phyloP scores from a whole-genome alignment of 2,888 invertebrate species.

The Ennomos erosarius region DNA sequence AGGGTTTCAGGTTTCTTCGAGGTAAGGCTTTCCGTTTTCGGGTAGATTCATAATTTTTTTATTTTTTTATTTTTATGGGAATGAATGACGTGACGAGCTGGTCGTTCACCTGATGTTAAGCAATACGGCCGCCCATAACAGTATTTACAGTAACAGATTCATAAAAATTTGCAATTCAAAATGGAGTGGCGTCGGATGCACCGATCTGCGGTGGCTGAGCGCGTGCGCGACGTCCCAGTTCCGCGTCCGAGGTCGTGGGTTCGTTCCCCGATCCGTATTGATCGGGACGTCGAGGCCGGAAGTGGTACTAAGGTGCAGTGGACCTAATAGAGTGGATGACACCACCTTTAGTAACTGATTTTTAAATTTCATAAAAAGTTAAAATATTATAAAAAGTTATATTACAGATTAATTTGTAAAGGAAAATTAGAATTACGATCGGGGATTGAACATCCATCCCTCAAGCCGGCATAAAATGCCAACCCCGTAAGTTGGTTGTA shows the following conservation, averaged over 20 bases:
- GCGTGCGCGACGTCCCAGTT: constrained; percentile 83
- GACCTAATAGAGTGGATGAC: constrained; percentile 63
- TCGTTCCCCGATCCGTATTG: constrained; percentile 83
- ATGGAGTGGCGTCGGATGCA: constrained; percentile 70
- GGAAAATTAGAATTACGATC: too few relatives aligned
- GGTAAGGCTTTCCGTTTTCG: constrained; percentile 10
- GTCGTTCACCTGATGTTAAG: too few relatives aligned
- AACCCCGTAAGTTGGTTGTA: too few relatives aligned
- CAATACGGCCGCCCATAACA: too few relatives aligned
- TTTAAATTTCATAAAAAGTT: too few relatives aligned
- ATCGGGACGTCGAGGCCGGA: constrained; percentile 75
- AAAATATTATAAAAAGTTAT: too few relatives aligned
- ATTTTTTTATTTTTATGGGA: too few relatives aligned
- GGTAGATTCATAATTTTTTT: constrained; percentile 16
- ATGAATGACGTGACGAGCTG: too few relatives aligned
- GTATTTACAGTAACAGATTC: too few relatives aligned
- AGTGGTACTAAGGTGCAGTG: constrained; percentile 74
- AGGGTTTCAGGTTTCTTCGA: constrained; percentile 1
- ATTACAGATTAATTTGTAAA: too few relatives aligned
- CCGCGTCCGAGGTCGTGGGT: constrained; percentile 77
- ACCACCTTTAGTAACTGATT: constrained; percentile 46
- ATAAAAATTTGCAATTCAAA: constrained; percentile 70
- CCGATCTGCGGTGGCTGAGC: constrained; percentile 57
- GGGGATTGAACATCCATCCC: too few relatives aligned
- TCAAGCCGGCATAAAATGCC: too few relatives aligned